These are phyloP conservation scores for Percina caprodes DNA, from an alignment of 2,113 vertebrate species.

Conservation along the genomic window DNA sequence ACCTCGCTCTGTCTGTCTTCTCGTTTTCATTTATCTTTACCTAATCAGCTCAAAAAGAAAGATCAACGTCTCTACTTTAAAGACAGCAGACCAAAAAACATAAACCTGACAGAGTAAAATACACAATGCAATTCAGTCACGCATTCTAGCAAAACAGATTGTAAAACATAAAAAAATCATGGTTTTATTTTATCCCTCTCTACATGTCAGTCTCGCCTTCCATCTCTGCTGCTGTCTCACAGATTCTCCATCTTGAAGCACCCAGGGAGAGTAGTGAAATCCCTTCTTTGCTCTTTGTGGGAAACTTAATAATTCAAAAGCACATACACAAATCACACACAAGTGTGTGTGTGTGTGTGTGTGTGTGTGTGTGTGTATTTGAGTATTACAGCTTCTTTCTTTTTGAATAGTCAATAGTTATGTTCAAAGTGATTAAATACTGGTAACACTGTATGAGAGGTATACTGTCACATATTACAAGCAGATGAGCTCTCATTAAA, in stretches of 20 bases:
- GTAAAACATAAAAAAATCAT: constrained; percentile 18
- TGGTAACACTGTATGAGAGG: not conserved
- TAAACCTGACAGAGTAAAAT: not conserved
- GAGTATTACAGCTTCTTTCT: not conserved
- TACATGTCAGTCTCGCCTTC: constrained; percentile 2
- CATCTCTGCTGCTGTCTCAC: constrained; percentile 8
- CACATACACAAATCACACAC: not conserved
- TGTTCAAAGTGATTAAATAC: not conserved
- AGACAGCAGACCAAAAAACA: constrained; percentile 4
- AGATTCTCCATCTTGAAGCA: constrained; percentile 26
- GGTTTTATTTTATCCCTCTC: constrained; percentile 34
- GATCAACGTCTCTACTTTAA: constrained; percentile 4
- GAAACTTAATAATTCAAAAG: constrained; percentile 48
- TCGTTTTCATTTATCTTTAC: constrained; percentile 11
- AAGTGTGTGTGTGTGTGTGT: not conserved
- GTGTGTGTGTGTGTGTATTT: not conserved
- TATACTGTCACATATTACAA: not conserved
- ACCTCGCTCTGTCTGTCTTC: constrained; percentile 7
- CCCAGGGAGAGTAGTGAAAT: constrained; percentile 32
- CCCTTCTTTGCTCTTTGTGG: constrained; percentile 10
- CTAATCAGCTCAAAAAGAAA: constrained; percentile 9
- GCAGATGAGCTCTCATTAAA: not conserved
- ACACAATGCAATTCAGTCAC: not conserved
- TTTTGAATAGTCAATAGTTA: not conserved
- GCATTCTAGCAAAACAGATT: not conserved